Evolutionary conservation across 2,888 invertebrate species (phyloP), one percentile per base, ranked within the genome.

Genomic region (Orchestes rusci): DNA sequence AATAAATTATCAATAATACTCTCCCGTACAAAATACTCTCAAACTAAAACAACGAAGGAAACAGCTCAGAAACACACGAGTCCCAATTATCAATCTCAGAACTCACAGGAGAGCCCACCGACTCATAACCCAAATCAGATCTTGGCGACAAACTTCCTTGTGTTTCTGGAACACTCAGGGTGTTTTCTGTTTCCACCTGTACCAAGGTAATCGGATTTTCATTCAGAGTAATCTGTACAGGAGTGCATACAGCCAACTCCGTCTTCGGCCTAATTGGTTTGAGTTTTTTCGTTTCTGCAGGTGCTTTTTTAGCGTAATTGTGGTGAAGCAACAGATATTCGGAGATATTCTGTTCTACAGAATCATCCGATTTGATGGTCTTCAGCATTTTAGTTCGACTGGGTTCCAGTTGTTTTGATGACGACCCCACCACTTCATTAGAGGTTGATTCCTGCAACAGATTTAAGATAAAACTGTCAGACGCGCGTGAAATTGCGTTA

Each of bases 351-450:
- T 53, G 50, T 51, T 60, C 59, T 45, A 60, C 51, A 13, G 53
- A 45, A 34, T 56, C 70, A 30, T 51, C 42, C 7, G 41, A 19
- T 4, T 39, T 70, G 52, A 56, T 38, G 39, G 34, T 18, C 40
- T 48, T 30, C 39, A 7, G 7, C 5, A 7, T 10, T 5, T 10
- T 10, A 10, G 23, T 23, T 79, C 74, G 62, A 84, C 73, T 56
- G 88, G 88, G 66, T 86, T 88, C 89, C 88, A 89, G 59, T 73
- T 81, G 69, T 78, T 84, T 70, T 88, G 88, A 63, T 85, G 84
- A 39, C 82, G 81, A 51, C 88, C 87, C 89, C 89, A 88, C 88
- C 89, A 89, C 59, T 82, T 81, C 63, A 74, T 66, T 60, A 64
- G 59, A 55, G 58, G 60, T 55, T 57, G 65, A 59, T 65, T 72